Base-by-base conservation (phyloP, 2,888 invertebrate species). In the Parthenolecanium corni region DNA sequence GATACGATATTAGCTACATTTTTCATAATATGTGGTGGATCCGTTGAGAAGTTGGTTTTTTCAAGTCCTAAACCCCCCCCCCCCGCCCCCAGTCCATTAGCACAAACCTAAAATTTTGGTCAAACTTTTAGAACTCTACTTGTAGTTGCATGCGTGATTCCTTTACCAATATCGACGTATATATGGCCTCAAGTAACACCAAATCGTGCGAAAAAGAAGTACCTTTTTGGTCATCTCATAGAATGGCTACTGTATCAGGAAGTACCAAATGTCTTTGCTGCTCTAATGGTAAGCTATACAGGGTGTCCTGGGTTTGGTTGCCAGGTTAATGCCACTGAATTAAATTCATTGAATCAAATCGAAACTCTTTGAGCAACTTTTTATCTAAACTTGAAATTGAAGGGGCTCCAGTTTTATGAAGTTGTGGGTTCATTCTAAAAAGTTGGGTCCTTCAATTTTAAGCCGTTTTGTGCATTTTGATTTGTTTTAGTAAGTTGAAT, bases 231-330 rank as follows among this genome's bases (percentile, higher is more conserved):
- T n/a, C 61, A 61, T 5, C 38, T 61, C n/a, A 23, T 49, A 38
- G 61, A 61, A 40, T 61, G 61, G 61, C n/a, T 61, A n/a, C 36
- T 61, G 9, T 16, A 61, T 47, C 61, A 61, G 18, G 61, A 61
- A 51, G 49, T 61, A 38, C 61, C 61, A 36, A 61, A 18, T 14
- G 49, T 61, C 2, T 61, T 61, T 51, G 36, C 46, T 2, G n/a
- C 23, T 6, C 36, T 61, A 23, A 36, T 25, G 49, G 61, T 61
- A 51, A 23, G 16, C 4, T 23, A 31, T 12, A 18, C 23, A 11
- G 5, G 2, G 12, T 24, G n/a, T 23, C 3, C 25, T 52, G 25
- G 1, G 16, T 31, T 52, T 11, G 11, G 16, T 51, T 24, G 5
- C 12, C 4, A 3, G n/a, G 25, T 51, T 3, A 16, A 24, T 3